Evolutionary conservation across 2,888 invertebrate species (phyloP).

Genomic region (Drosophila kambysellisi): DNA sequence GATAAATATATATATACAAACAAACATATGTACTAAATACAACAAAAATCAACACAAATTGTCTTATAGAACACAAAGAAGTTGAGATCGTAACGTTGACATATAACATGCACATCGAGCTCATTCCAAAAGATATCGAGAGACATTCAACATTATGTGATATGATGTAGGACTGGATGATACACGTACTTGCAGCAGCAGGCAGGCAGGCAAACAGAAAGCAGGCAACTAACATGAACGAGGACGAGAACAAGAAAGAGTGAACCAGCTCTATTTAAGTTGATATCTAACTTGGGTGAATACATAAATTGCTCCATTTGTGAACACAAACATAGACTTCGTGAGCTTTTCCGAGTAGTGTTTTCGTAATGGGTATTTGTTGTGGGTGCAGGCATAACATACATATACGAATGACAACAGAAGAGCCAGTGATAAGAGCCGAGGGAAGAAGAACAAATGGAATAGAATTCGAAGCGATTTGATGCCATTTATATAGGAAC

Average conservation of each 20-base stretch:
- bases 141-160: constrained; percentile 58
- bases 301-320: constrained; percentile 39
- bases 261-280: constrained; percentile 25
- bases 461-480: constrained; percentile 45
- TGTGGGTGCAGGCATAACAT: constrained; percentile 58
- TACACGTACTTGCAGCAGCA: constrained; percentile 65
- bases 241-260: constrained; percentile 29
- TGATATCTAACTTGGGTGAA: constrained; percentile 26
- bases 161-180: constrained; percentile 51
- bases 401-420: constrained; percentile 58
- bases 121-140: constrained; percentile 39
- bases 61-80: constrained; percentile 32
- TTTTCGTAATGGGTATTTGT: constrained; percentile 52
- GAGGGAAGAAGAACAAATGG: constrained; percentile 44
- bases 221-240: constrained; percentile 74
- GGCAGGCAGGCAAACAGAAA: constrained; percentile 69
- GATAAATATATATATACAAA: constrained; percentile 34
- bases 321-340: constrained; percentile 47
- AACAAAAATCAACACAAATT: constrained; percentile 70
- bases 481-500: constrained; percentile 35
- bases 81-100: constrained; percentile 41
- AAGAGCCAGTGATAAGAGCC: constrained; percentile 54
- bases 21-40: constrained; percentile 68
- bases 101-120: constrained; percentile 65
- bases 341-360: constrained; percentile 44